Evolutionary conservation across 2,113 vertebrate species (phyloP).

Genomic region (Myotis brandtii): DNA sequence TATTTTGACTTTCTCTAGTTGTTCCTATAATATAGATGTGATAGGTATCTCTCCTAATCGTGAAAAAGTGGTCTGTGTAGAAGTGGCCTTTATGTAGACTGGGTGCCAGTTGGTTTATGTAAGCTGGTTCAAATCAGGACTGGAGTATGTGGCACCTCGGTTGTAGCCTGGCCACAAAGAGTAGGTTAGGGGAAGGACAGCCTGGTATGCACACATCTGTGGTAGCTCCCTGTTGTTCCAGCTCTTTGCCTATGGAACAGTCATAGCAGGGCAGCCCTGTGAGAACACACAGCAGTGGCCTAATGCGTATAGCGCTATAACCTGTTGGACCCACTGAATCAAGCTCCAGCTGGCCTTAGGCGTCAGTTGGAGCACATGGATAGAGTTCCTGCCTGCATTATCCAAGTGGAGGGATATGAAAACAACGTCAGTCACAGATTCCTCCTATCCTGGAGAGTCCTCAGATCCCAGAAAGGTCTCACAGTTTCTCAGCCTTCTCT

Average conservation of each 20-base stretch:
- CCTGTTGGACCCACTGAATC: neutral
- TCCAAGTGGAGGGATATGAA: neutral
- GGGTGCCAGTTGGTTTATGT: neutral
- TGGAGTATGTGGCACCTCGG: neutral
- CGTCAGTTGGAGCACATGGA: neutral
- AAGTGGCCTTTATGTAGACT: neutral
- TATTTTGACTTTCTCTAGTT: neutral
- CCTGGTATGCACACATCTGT: neutral
- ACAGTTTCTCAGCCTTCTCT: neutral
- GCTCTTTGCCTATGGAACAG: neutral
- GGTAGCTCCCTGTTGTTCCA: neutral
- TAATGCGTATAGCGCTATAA: neutral
- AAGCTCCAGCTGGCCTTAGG: neutral
- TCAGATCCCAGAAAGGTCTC: neutral
- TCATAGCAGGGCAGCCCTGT: neutral
- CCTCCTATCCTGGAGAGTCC: neutral
- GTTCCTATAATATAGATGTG: neutral
- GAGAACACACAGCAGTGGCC: neutral
- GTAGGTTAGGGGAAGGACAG: neutral
- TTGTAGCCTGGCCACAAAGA: neutral
- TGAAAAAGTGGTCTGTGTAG: neutral
- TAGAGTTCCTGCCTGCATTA: neutral
- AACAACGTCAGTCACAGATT: neutral
- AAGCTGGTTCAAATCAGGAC: neutral
- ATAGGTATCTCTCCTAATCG: neutral